Evolutionary conservation across 1,140 invertebrate genomes (phyloP).

Genomic region (Magallana ariakensis): DNA sequence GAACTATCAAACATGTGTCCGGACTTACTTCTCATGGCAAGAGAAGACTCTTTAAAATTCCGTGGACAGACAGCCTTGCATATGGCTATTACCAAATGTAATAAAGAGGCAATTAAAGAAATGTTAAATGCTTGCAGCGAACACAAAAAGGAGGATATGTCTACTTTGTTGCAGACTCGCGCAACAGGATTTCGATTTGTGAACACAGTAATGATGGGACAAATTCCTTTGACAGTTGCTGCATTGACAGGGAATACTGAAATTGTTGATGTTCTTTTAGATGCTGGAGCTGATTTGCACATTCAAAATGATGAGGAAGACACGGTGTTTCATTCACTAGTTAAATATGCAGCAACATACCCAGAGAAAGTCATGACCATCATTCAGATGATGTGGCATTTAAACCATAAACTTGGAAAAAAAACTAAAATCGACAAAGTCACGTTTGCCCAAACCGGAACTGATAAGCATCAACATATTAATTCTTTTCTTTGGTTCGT

Average conservation of each 20-base stretch:
- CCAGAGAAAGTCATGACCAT: slow-evolving; percentile 34
- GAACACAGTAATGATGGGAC: slow-evolving; percentile 69
- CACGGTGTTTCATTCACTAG: slow-evolving; percentile 66
- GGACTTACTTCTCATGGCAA: slow-evolving; percentile 46
- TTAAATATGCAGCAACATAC: slow-evolving; percentile 63
- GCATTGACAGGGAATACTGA: slow-evolving; percentile 61
- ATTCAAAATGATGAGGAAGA: slow-evolving; percentile 59
- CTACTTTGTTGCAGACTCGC: slow-evolving; percentile 49
- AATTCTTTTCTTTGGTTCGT: slow-evolving; percentile 60
- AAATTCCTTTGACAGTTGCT: slow-evolving; percentile 64
- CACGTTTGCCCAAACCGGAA: background rate
- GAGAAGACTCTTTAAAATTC: slow-evolving; percentile 28
- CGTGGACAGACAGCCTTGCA: slow-evolving; percentile 69
- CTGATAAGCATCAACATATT: background rate
- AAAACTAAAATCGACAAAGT: background rate
- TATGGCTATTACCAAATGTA: slow-evolving; percentile 65
- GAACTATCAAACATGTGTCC: slow-evolving; percentile 51
- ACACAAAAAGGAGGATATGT: slow-evolving; percentile 8
- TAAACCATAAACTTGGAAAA: background rate
- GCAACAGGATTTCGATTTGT: slow-evolving; percentile 62
- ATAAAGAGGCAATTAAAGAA: slow-evolving; percentile 49
- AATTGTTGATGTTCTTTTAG: slow-evolving; percentile 57
- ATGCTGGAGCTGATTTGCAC: slow-evolving; percentile 54
- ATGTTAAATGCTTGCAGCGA: slow-evolving; percentile 43
- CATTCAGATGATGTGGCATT: background rate